Evolutionary conservation across 2,888 invertebrate genomes (phyloP).

Genomic region (Germaria angustata): DNA sequence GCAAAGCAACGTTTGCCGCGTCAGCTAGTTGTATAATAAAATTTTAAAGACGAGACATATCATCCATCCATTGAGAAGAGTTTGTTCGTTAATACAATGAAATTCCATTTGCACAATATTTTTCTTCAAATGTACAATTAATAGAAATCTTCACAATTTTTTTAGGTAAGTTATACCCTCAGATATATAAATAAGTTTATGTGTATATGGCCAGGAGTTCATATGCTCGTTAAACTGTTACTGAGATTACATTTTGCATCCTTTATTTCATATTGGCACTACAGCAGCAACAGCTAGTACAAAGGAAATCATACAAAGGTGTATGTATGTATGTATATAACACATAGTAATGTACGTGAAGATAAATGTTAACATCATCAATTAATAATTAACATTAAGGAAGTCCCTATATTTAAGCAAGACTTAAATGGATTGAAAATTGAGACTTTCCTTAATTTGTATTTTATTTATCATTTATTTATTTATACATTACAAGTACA

Average conservation of each 20-base stretch:
- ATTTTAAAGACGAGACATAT: too few relatives aligned
- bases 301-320: neutral
- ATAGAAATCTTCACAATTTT: neutral
- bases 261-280: slow-evolving; percentile 9
- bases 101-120: too few relatives aligned
- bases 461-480: too few relatives aligned
- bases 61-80: too few relatives aligned
- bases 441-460: too few relatives aligned
- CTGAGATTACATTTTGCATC: slow-evolving; percentile 38
- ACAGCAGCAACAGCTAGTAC: neutral
- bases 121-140: neutral
- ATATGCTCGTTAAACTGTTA: slow-evolving; percentile 41
- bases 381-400: too few relatives aligned
- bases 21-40: too few relatives aligned
- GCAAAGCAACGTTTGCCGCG: too few relatives aligned
- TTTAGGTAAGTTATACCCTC: neutral
- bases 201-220: neutral
- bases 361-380: neutral
- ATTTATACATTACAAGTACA: too few relatives aligned
- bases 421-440: too few relatives aligned
- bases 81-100: too few relatives aligned
- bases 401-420: too few relatives aligned
- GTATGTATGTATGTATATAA: neutral
- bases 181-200: neutral
- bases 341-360: neutral